Evolutionary conservation across 2,888 invertebrate species (phyloP), one percentile per base, ranked within the genome.

Genomic region (Copidosoma aretas): DNA sequence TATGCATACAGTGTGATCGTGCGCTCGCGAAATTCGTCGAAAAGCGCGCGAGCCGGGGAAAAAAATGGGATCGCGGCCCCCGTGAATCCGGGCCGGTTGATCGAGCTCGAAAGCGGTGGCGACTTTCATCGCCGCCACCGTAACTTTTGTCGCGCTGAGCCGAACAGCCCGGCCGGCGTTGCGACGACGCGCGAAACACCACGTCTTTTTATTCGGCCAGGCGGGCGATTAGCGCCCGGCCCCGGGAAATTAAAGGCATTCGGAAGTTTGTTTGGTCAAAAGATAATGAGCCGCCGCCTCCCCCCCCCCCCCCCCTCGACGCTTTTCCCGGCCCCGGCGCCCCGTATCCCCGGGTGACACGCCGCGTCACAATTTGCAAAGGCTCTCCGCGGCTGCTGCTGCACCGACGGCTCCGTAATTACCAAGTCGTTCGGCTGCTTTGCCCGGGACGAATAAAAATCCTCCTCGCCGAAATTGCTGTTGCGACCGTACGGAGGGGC

Each of bases 251-350:
- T 64, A 65, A 65, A 69, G 53, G 53, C 61, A 41, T 65, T 65
- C 49, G 58, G 19, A 66, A 66, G 22, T 66, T 62, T 51, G 62
- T 66, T 70, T 70, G 62, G 66, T 66, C 66, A 66, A 63, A 70
- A 70, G 58, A 63, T 70, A 70, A 70, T 65, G 51, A 70, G 62
- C 62, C 51, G 53, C 21, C 17, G 56, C 15, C 14, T 24, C 51
- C 14, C 2, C 15, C n/a, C 32, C 22, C 19, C 19, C 4, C 1
- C 4, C 10, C 41, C 4, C 25, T 17, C 25, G n/a, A n/a, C n/a
- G n/a, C n/a, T n/a, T n/a, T n/a, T 24, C 17, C 15, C 56, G 32
- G 43, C 43, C 12, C 43, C 12, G 8, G 43, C 12, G 3, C 12
- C n/a, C n/a, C n/a, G n/a, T 17, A 46, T 17, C 43, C 43, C 17